phyloP scores from a whole-genome alignment of 2,113 vertebrate genomes.

The Lamprologus ornatipinnis region DNA sequence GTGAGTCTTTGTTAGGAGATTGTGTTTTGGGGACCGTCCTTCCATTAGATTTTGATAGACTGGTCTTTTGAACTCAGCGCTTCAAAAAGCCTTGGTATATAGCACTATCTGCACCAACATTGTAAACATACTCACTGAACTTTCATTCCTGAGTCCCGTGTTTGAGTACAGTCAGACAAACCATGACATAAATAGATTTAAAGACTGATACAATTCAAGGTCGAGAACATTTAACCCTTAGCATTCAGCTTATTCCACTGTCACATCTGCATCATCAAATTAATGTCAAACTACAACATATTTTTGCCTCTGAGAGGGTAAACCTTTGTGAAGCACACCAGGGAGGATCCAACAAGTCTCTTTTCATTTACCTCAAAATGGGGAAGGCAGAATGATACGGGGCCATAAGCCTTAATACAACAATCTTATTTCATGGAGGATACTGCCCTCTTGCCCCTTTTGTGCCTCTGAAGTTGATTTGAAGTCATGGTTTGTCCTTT shows the following conservation, averaged over 20 bases:
- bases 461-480: constrained; percentile 66
- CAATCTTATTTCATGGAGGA: constrained; percentile 75
- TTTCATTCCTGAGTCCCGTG: neutral
- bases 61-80: neutral
- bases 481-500: constrained; percentile 72
- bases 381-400: constrained; percentile 36
- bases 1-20: neutral
- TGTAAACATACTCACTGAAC: neutral
- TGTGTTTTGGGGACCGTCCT: neutral
- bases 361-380: constrained; percentile 67
- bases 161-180: neutral
- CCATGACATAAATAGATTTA: constrained; percentile 1
- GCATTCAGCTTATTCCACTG: constrained; percentile 48
- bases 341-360: constrained; percentile 58
- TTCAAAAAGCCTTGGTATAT: neutral
- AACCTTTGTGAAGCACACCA: constrained; percentile 52
- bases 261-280: constrained; percentile 52
- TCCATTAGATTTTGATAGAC: neutral
- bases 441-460: constrained; percentile 33
- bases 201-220: constrained; percentile 29
- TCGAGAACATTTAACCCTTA: constrained; percentile 53
- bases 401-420: constrained; percentile 57
- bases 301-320: constrained; percentile 30
- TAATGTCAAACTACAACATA: constrained; percentile 36
- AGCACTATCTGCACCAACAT: neutral